Percentiles rank a stretch among this genome's conserved stretches.
Evolutionary conservation across 2,888 invertebrate species (phyloP).

Genomic region (Tuta absoluta): DNA sequence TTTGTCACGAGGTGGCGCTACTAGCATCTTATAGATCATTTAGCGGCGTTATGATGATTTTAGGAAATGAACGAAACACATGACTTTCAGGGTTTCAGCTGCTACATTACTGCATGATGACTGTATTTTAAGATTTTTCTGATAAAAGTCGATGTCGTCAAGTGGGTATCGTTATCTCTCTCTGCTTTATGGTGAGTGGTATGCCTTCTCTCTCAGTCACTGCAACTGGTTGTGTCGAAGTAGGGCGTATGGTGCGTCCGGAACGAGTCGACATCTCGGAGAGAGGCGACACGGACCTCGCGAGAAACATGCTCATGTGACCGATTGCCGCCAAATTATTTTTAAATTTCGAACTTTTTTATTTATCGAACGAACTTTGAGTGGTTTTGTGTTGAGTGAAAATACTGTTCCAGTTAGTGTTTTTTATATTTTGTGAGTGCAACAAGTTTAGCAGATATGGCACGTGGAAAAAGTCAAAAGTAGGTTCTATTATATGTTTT

Average conservation of each 20-base stretch:
- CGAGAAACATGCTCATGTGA: slow-evolving; percentile 75
- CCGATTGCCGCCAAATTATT: slow-evolving; percentile 69
- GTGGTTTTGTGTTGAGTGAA: slow-evolving; percentile 55
- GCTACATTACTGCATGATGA: background rate
- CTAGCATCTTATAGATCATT: slow-evolving; percentile 15
- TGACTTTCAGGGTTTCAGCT: background rate
- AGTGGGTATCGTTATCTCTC: slow-evolving; percentile 43
- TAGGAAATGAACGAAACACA: background rate
- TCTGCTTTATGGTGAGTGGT: slow-evolving; percentile 43
- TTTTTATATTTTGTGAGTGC: slow-evolving; percentile 46
- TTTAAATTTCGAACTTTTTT: slow-evolving; percentile 52
- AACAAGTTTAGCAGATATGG: slow-evolving; percentile 55
- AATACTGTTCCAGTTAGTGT: slow-evolving; percentile 43
- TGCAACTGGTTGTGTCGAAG: slow-evolving; percentile 71
- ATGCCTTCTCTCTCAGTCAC: slow-evolving; percentile 64
- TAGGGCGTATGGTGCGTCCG: slow-evolving; percentile 73
- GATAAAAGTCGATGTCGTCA: slow-evolving; percentile 10
- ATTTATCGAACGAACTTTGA: slow-evolving; percentile 51
- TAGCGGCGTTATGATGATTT: background rate
- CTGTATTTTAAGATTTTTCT: slow-evolving; percentile 26
- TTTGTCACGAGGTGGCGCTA: background rate
- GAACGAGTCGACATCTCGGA: slow-evolving; percentile 74
- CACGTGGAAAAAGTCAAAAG: slow-evolving; percentile 65
- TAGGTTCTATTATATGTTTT: slow-evolving; percentile 50
- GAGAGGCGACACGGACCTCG: slow-evolving; percentile 74